Percentiles rank a stretch among this genome's conserved stretches.
These are phyloP conservation scores for Gryllus bimaculatus DNA, from an alignment of 1,140 invertebrate species.

Conservation along the genomic window DNA sequence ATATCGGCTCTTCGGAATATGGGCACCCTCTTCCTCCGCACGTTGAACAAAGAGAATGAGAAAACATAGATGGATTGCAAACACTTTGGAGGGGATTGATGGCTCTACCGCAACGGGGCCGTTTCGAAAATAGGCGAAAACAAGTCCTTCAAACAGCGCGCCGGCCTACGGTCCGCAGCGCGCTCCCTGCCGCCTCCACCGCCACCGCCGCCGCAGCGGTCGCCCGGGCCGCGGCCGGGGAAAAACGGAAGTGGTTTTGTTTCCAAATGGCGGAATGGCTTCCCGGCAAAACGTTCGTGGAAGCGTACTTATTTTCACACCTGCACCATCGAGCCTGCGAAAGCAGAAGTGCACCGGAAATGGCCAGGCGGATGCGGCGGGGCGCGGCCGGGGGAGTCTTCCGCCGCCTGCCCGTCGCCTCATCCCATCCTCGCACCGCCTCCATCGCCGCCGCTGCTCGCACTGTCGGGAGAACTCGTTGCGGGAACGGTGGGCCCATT, in stretches of 20 bases:
- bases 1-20: background rate
- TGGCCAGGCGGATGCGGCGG: background rate
- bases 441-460: too few relatives aligned
- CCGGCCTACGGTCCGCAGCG: too few relatives aligned
- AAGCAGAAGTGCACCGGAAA: background rate
- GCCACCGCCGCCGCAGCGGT: background rate
- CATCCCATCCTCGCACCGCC: background rate
- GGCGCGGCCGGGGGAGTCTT: background rate
- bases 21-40: background rate
- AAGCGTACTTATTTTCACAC: slow-evolving; percentile 1
- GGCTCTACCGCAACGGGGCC: background rate
- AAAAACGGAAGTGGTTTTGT: slow-evolving; percentile 4
- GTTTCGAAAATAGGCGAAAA: background rate
- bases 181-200: background rate
- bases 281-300: background rate
- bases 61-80: slow-evolving; percentile 1
- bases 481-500: background rate
- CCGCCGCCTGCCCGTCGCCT: background rate
- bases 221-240: too few relatives aligned
- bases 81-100: slow-evolving; percentile 1
- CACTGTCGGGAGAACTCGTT: background rate
- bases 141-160: background rate
- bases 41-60: background rate
- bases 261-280: background rate
- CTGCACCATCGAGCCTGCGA: background rate